Conservation (phyloP, 2,888 invertebrate species). For the Chymomyza procnemis region DNA sequence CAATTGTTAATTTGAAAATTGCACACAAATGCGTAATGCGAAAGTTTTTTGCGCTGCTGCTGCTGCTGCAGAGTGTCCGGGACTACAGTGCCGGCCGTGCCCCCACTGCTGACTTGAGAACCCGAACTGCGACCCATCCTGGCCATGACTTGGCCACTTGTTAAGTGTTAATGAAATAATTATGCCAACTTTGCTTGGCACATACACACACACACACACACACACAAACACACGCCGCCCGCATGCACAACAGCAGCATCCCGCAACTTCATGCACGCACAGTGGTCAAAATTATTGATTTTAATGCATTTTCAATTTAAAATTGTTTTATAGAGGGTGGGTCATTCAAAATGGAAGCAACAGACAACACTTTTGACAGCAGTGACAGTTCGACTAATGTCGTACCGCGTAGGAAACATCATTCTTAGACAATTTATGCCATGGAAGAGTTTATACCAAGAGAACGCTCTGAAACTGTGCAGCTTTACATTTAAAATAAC, state of each 20-base stretch:
- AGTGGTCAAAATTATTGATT: neutral
- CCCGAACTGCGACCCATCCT: conserved; percentile 10
- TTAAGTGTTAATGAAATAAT: conserved; percentile 75
- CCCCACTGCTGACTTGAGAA: neutral
- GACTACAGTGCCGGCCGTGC: neutral
- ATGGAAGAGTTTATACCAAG: too few species aligned
- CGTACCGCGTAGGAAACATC: too few species aligned
- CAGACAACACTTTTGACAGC: too few species aligned
- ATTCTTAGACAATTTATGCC: too few species aligned
- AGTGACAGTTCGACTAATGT: too few species aligned
- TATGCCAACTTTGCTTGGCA: conserved; percentile 65
- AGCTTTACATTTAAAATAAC: too few species aligned
- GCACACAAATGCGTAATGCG: conserved; percentile 74
- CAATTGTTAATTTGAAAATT: conserved; percentile 75
- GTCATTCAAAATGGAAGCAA: too few species aligned
- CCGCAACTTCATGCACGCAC: neutral
- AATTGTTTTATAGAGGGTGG: too few species aligned
- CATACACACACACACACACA: neutral
- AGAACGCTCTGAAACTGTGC: too few species aligned
- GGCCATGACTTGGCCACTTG: conserved; percentile 55
- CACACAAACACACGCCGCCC: conserved; percentile 16
- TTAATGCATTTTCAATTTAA: too few species aligned
- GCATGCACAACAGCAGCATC: neutral
- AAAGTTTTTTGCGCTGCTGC: conserved; percentile 63
- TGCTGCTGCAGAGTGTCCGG: conserved; percentile 30